Evolutionary conservation across 1,140 invertebrate genomes (phyloP).

Genomic region (Polypedilum vanderplanki): DNA sequence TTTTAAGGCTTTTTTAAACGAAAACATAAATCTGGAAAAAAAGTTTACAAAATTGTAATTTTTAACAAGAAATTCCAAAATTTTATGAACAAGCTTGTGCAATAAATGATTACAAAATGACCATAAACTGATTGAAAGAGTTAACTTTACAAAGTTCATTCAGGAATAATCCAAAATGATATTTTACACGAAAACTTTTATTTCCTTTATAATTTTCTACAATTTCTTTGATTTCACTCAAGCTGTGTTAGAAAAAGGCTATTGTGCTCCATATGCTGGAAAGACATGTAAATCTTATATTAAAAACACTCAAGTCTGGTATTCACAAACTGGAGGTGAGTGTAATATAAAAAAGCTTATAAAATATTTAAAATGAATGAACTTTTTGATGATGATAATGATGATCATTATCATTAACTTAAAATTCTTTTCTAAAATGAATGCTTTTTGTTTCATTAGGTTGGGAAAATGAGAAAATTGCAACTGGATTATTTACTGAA

Average conservation of each 20-base stretch:
- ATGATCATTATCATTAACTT: no score
- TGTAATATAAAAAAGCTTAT: no score
- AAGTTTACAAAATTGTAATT: no score
- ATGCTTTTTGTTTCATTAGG: no score
- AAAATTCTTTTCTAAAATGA: no score
- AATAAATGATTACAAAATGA: not conserved
- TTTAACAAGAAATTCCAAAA: no score
- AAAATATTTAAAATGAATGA: no score
- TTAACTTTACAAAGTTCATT: not conserved
- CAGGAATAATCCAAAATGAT: not conserved
- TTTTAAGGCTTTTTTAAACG: no score
- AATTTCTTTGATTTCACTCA: not conserved
- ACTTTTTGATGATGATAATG: no score
- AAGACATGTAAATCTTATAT: constrained; percentile 79
- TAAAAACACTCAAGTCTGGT: constrained; percentile 69
- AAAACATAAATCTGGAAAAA: no score
- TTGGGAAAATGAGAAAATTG: constrained; percentile 77
- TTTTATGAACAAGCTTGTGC: no score
- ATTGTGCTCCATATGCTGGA: constrained; percentile 83
- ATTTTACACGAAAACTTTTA: not conserved
- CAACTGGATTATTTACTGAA: constrained; percentile 74
- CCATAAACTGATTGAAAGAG: not conserved
- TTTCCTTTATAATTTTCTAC: not conserved
- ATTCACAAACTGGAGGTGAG: constrained; percentile 66
- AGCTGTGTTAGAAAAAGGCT: constrained; percentile 46